A percentile compares a stretch with the other conserved stretches of the same genome.
These are phyloP conservation scores for Lepidiolamprologus cunningtoni DNA, from an alignment of 2,113 vertebrate species.

Conservation along the genomic window DNA sequence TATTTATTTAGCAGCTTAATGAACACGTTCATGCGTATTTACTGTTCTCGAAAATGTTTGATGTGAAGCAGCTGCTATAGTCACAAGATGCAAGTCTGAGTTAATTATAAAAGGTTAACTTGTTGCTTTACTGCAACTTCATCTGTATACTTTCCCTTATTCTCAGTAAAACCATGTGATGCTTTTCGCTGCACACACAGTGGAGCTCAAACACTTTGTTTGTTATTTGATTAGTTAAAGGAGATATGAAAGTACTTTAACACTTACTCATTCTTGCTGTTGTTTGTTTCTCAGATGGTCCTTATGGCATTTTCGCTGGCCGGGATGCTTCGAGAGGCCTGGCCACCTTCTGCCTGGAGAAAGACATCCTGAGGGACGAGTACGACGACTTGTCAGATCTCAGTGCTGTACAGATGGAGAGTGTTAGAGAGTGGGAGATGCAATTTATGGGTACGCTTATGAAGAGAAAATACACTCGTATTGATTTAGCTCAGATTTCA, in stretches of 20 bases:
- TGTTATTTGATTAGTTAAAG: background rate
- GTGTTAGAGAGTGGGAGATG: slow-evolving; percentile 99
- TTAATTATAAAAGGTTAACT: background rate
- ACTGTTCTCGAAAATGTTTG: background rate
- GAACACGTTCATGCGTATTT: background rate
- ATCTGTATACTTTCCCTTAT: background rate
- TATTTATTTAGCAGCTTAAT: background rate
- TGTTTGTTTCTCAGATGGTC: slow-evolving; percentile 74
- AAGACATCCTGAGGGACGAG: slow-evolving; percentile 89
- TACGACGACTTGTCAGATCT: slow-evolving; percentile 97
- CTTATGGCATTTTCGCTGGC: slow-evolving; percentile 96
- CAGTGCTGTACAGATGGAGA: slow-evolving; percentile 98
- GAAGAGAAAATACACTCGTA: background rate
- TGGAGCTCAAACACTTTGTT: background rate
- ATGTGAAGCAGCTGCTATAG: background rate
- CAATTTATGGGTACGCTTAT: slow-evolving; percentile 88
- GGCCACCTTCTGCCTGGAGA: slow-evolving; percentile 97
- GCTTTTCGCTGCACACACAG: background rate
- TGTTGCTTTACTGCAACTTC: background rate
- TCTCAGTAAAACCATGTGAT: background rate
- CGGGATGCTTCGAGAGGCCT: slow-evolving; percentile 95
- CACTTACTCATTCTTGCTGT: background rate
- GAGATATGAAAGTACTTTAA: background rate
- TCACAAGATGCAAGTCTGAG: background rate
- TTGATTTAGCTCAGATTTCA: background rate